Conservation (phyloP, 2,113 vertebrate species). For the Pantherophis guttatus region DNA sequence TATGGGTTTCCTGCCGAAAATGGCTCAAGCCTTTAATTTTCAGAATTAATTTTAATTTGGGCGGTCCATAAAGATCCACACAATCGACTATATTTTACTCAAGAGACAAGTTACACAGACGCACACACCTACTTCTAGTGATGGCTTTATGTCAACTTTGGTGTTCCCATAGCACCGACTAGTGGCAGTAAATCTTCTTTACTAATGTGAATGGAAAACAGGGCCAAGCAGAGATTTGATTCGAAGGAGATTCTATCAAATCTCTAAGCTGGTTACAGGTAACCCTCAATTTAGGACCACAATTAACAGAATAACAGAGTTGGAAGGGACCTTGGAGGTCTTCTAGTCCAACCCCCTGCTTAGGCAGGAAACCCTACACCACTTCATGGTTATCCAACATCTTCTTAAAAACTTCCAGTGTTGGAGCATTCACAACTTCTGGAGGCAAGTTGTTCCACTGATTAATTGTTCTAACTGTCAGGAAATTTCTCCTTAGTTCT, state of each 20-base stretch:
- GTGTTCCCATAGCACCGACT: background rate
- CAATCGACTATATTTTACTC: background rate
- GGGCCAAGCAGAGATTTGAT: background rate
- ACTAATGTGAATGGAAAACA: background rate
- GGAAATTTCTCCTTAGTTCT: too few species aligned
- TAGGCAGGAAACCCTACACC: background rate
- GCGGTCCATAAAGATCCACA: background rate
- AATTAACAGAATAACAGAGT: background rate
- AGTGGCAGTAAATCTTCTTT: background rate
- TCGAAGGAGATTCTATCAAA: background rate
- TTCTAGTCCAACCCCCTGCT: background rate
- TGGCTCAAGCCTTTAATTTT: background rate
- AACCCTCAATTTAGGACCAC: too few species aligned
- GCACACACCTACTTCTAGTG: background rate
- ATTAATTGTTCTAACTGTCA: too few species aligned
- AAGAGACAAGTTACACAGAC: background rate
- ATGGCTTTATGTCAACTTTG: background rate
- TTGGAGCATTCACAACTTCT: too few species aligned
- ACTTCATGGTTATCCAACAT: background rate
- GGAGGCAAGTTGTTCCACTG: too few species aligned
- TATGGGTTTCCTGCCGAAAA: background rate
- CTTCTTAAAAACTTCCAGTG: too few species aligned
- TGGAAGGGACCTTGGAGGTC: background rate
- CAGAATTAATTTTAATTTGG: background rate
- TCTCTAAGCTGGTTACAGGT: background rate